Base-by-base conservation (phyloP, 2,797 vertebrate species). In the Eulemur albifrons region DNA sequence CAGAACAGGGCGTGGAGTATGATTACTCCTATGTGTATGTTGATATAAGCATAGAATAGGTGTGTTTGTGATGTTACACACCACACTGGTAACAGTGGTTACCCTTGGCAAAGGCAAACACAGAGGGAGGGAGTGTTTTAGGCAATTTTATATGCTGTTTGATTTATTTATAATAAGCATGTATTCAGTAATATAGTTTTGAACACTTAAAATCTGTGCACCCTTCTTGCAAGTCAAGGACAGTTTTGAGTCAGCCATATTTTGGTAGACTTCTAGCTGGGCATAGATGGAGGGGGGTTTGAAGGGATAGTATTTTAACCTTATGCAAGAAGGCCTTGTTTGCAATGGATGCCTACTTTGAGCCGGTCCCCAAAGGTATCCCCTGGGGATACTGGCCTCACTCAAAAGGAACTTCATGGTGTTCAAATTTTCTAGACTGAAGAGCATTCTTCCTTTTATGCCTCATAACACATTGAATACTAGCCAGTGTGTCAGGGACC, bases 211-310 rank as follows among this genome's bases (percentile, higher is more conserved):
- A 87, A 86, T 80, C 79, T 67, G 7, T 52, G 75, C 2, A 32
- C 13, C 5, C 8, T 82, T 93, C 57, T 92, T 61, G 10, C 25
- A 63, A 85, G 25, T 89, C 48, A 84, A 83, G 76, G 54, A 81
- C 12, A 43, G 45, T 17, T 79, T 48, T 35, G 20, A 54, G 13
- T 83, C 7, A 8, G 20, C 50, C 13, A 83, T 79, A n/a, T 43
- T 52, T 79, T 48, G 85, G 48, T 32, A 70, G 70, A 86, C 27
- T 43, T 30, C 18, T 10, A 27, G 4, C 7, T 45, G 59, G 23
- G 17, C 50, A 18, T 17, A 35, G 40, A 63, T 7, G 30, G 27
- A 87, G 35, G 25, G 72, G 11, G 17, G 3, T 20, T 27, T 40
- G 23, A 79, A 90, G 38, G 25, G 13, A n/a, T 4, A 25, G 14